Percentiles rank a stretch among this genome's conserved stretches.
Conservation (phyloP, 2,113 vertebrate species). For the Eudyptes chrysolophus region DNA sequence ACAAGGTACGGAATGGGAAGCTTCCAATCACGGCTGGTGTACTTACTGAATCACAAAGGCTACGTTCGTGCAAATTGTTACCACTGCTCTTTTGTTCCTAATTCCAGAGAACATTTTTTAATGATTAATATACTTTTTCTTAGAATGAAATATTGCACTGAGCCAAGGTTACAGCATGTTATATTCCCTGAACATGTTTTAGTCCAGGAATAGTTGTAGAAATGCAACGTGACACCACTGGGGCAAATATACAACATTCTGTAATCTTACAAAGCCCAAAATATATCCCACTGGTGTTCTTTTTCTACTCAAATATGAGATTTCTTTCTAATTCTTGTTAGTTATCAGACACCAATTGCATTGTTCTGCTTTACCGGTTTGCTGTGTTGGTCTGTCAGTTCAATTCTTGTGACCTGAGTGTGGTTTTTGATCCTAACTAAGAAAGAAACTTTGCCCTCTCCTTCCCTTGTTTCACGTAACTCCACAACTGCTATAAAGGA, state of each 20-base stretch:
- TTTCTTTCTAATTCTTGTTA: background rate
- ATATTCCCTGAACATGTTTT: background rate
- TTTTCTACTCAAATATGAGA: background rate
- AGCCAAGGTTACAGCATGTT: background rate
- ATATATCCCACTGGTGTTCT: background rate
- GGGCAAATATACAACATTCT: background rate
- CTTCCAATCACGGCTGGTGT: background rate
- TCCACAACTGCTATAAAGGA: background rate
- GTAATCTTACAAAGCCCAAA: background rate
- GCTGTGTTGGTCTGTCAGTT: background rate
- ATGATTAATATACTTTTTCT: constrained; percentile 17
- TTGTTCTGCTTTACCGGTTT: background rate
- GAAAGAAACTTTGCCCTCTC: background rate
- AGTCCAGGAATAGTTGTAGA: background rate
- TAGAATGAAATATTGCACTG: background rate
- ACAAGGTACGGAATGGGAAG: background rate
- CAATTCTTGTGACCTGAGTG: background rate
- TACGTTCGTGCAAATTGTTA: background rate
- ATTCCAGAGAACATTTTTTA: constrained; percentile 3
- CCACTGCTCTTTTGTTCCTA: constrained; percentile 6
- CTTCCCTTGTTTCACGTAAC: background rate
- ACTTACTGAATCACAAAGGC: constrained; percentile 32
- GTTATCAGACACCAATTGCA: background rate
- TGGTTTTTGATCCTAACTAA: background rate
- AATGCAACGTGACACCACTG: background rate